Percentiles rank a stretch among this genome's conserved stretches.
phyloP scores from a whole-genome alignment of 2,113 vertebrate genomes.

The Ictalurus punctatus region DNA sequence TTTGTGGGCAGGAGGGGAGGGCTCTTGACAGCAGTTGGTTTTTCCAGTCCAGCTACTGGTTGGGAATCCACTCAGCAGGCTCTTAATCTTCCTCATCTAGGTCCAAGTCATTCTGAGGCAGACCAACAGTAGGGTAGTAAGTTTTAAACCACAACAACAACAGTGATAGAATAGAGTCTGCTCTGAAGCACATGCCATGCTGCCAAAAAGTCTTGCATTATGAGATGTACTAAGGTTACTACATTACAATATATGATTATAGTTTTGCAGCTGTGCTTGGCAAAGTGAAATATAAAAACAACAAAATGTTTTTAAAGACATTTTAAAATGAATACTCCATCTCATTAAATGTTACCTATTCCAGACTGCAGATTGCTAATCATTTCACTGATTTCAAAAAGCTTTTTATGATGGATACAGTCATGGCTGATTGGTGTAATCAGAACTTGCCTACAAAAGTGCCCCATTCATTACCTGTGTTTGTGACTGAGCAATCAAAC shows the following conservation, averaged over 20 bases:
- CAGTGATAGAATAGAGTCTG: conserved; percentile 29
- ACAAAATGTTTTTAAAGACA: neutral
- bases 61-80: conserved; percentile 49
- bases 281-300: neutral
- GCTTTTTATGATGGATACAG: neutral
- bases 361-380: neutral
- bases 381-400: neutral
- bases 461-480: neutral
- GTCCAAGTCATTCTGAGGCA: conserved; percentile 4
- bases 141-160: conserved; percentile 48
- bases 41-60: conserved; percentile 29
- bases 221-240: neutral
- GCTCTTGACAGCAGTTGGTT: conserved; percentile 42
- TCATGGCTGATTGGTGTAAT: conserved; percentile 31
- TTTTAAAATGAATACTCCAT: neutral
- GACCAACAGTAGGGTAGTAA: conserved; percentile 25
- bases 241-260: neutral
- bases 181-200: neutral
- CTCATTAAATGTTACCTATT: neutral
- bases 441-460: neutral
- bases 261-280: neutral
- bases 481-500: conserved; percentile 9
- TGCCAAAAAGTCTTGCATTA: conserved; percentile 9
- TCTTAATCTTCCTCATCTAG: conserved; percentile 48
- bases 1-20: conserved; percentile 31